These are phyloP conservation scores for Myiozetetes cayanensis DNA, from an alignment of 2,113 vertebrate genomes.

Conservation along the genomic window DNA sequence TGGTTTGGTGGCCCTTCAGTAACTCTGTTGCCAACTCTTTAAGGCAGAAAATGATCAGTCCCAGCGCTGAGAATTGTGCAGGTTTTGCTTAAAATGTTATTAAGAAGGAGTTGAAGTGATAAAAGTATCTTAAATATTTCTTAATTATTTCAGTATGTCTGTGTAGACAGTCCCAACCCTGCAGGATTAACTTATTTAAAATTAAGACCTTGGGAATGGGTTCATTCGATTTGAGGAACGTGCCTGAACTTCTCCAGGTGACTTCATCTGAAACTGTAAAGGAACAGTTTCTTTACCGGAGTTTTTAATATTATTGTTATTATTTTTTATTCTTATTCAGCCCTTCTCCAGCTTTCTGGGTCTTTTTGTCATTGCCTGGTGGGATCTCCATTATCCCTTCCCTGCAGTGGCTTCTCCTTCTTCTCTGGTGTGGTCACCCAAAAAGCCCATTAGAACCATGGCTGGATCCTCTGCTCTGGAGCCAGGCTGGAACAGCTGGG, in stretches of 20 bases:
- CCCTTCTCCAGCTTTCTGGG: background rate
- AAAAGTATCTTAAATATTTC: background rate
- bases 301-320: background rate
- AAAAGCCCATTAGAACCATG: background rate
- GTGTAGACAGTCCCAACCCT: background rate
- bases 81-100: background rate
- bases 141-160: background rate
- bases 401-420: background rate
- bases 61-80: background rate
- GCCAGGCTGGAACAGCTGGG: background rate
- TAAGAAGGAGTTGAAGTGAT: background rate
- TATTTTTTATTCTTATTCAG: background rate
- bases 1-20: background rate
- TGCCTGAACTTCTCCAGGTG: background rate
- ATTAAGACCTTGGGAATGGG: background rate
- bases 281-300: background rate
- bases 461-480: background rate
- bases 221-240: background rate
- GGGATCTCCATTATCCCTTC: background rate
- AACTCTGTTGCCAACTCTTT: background rate
- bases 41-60: background rate
- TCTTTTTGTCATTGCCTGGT: background rate
- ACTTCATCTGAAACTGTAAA: background rate
- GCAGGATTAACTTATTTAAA: background rate
- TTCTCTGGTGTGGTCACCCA: background rate